phyloP scores from a whole-genome alignment of 2,888 invertebrate species.

The Eudasyphora cyanicolor region DNA sequence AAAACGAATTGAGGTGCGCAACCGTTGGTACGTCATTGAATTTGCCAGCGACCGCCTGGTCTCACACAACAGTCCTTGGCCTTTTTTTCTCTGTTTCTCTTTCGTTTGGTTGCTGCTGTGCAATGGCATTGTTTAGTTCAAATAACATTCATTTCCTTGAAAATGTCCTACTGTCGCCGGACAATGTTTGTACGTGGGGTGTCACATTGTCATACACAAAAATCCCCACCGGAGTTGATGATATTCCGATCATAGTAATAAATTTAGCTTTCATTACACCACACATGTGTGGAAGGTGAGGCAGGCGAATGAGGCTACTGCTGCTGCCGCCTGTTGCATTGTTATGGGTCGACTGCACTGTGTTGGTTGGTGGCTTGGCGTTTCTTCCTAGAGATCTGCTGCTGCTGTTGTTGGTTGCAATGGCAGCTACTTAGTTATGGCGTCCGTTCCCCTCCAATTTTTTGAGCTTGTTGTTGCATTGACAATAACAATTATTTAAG shows the following conservation, averaged over 20 bases:
- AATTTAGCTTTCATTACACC: not conserved
- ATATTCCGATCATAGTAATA: not conserved
- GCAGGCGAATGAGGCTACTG: not conserved
- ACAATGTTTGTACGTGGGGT: not conserved
- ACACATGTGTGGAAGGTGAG: slow-evolving; percentile 2
- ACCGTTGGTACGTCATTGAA: not conserved
- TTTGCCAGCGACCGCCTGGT: too few species aligned
- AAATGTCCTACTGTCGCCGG: slow-evolving; percentile 15
- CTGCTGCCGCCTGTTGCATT: slow-evolving; percentile 1
- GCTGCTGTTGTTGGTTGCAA: not conserved
- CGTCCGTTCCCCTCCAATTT: not conserved
- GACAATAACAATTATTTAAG: slow-evolving; percentile 61
- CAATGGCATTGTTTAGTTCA: slow-evolving; percentile 21
- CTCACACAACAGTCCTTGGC: not conserved
- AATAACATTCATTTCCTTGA: slow-evolving; percentile 59
- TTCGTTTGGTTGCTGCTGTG: not conserved
- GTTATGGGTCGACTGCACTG: not conserved
- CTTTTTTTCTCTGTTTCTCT: not conserved
- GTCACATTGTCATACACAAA: too few species aligned
- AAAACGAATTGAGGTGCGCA: not conserved
- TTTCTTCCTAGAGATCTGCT: too few species aligned
- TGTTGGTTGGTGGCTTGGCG: not conserved
- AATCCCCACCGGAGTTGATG: not conserved
- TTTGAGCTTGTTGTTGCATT: slow-evolving; percentile 29
- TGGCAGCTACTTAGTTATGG: too few species aligned